These are phyloP conservation scores for Atta cephalotes DNA, from an alignment of 1,140 invertebrate species.

Conservation along the genomic window DNA sequence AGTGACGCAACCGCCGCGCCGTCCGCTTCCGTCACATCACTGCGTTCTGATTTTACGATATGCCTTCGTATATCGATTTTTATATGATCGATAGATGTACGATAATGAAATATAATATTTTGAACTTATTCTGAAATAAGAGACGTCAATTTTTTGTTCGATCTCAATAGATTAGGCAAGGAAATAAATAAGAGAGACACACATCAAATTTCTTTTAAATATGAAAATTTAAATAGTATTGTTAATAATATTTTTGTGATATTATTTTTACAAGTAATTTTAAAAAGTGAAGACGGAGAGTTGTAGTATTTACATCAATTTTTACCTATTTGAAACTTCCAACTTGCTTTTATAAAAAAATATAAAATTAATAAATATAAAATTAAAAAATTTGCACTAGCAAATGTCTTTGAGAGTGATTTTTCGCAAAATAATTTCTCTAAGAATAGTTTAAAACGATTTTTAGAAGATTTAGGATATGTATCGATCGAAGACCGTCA, in stretches of 20 bases:
- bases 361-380: not conserved
- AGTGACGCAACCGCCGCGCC: conserved; percentile 61
- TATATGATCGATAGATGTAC: not conserved
- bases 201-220: not conserved
- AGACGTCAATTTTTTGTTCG: not conserved
- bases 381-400: not conserved
- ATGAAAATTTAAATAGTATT: not conserved
- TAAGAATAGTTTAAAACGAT: not conserved
- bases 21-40: not conserved
- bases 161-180: not conserved
- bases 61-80: not conserved
- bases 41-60: conserved; percentile 8
- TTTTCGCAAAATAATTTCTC: not conserved
- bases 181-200: not conserved
- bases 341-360: not conserved
- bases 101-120: not conserved
- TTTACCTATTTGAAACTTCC: not conserved
- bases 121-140: not conserved
- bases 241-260: not conserved
- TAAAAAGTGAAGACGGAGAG: not conserved
- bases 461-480: not conserved
- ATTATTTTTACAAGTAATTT: not conserved
- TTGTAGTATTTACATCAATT: too few species aligned
- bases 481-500: conserved; percentile 13
- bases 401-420: not conserved